These are phyloP conservation scores for Pangasius macronema DNA, from an alignment of 2,797 vertebrate species.

Conservation along the genomic window DNA sequence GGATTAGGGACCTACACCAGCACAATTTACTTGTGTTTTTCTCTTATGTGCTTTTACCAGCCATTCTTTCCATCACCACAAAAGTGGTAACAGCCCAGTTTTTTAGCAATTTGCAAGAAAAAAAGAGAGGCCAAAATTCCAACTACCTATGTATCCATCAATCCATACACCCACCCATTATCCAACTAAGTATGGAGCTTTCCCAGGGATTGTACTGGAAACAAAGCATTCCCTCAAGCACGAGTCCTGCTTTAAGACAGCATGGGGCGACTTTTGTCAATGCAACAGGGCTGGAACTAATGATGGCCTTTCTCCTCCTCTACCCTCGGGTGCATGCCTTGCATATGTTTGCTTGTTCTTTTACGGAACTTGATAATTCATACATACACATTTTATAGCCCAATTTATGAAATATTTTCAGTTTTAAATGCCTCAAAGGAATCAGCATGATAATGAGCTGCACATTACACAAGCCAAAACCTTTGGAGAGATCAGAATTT, in stretches of 20 bases:
- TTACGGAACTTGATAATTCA: slow-evolving; percentile 1
- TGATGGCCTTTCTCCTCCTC: slow-evolving; percentile 31
- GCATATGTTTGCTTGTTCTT: neutral
- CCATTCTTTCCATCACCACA: neutral
- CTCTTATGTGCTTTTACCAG: neutral
- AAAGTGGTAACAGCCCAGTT: neutral
- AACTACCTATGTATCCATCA: slow-evolving; percentile 21
- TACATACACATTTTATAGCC: neutral
- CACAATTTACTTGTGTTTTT: neutral
- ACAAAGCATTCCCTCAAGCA: slow-evolving; percentile 49
- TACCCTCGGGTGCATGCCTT: slow-evolving; percentile 29
- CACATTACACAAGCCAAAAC: neutral
- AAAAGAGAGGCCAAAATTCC: slow-evolving; percentile 25
- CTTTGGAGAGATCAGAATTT: neutral
- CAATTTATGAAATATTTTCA: neutral
- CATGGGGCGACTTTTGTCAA: slow-evolving; percentile 44
- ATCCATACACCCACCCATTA: slow-evolving; percentile 22
- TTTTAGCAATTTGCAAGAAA: slow-evolving; percentile 20
- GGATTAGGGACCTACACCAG: neutral
- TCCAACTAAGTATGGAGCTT: slow-evolving; percentile 28
- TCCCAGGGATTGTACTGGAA: slow-evolving; percentile 25
- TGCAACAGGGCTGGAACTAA: slow-evolving; percentile 47
- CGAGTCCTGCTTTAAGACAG: slow-evolving; percentile 41
- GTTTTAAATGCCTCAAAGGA: neutral
- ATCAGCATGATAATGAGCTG: neutral